phyloP scores from a whole-genome alignment of 2,113 vertebrate genomes.

The Mellivora capensis region DNA sequence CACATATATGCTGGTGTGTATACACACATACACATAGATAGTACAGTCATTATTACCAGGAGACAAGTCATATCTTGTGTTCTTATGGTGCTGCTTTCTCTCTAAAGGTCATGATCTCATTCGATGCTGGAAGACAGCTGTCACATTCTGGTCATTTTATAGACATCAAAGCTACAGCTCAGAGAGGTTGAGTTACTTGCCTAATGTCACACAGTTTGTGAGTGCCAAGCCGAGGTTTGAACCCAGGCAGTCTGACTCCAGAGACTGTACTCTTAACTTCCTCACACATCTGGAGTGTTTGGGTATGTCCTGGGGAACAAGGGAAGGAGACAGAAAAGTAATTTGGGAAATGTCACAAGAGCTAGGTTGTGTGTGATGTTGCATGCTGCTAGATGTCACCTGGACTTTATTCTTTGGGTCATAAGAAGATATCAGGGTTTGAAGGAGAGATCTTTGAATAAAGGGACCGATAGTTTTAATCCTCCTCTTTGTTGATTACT shows the following conservation, averaged over 20 bases:
- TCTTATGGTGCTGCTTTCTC: background rate
- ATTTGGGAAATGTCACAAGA: background rate
- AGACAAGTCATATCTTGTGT: background rate
- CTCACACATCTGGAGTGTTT: background rate
- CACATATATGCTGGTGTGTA: rapidly evolving
- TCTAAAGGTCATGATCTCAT: background rate
- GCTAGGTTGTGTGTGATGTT: background rate
- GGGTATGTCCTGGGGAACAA: background rate
- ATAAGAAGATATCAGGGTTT: background rate
- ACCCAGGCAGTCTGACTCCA: background rate
- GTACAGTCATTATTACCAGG: background rate
- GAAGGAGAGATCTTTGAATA: background rate
- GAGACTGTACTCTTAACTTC: background rate
- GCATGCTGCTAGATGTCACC: background rate
- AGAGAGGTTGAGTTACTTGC: background rate
- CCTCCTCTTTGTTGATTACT: background rate
- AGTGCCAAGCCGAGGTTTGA: background rate
- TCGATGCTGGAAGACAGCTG: background rate
- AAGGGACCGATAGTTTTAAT: background rate
- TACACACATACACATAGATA: background rate
- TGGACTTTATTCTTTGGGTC: background rate
- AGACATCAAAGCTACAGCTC: background rate
- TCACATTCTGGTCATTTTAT: background rate
- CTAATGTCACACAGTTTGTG: background rate
- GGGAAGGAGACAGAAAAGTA: background rate